phyloP scores from a whole-genome alignment of 2,888 invertebrate genomes.

The Poecilus cupreus region DNA sequence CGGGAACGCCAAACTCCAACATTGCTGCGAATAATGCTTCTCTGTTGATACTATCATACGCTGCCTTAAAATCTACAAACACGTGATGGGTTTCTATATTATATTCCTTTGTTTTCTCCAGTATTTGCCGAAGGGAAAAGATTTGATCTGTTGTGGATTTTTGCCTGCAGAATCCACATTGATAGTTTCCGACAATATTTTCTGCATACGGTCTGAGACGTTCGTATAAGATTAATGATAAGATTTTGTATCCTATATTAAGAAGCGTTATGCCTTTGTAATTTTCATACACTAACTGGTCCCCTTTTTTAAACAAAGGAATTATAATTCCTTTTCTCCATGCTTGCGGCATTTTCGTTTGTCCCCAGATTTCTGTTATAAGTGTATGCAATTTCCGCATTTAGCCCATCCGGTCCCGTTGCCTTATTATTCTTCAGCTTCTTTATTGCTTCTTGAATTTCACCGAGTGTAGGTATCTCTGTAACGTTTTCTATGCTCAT shows the following conservation, averaged over 20 bases:
- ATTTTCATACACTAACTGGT: slow-evolving; percentile 1
- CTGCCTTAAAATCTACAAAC: slow-evolving; percentile 53
- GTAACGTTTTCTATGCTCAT: background rate
- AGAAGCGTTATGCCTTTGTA: slow-evolving; percentile 13
- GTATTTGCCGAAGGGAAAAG: slow-evolving; percentile 43
- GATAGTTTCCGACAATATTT: slow-evolving; percentile 26
- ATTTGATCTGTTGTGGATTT: slow-evolving; percentile 56
- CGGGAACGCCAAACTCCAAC: no score
- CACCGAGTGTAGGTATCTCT: background rate
- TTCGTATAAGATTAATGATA: slow-evolving; percentile 8
- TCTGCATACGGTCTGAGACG: slow-evolving; percentile 49
- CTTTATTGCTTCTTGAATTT: background rate
- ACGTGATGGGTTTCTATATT: background rate
- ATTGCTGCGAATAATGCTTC: no score
- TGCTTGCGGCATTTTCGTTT: background rate
- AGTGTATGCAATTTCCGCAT: background rate
- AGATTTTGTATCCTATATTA: slow-evolving; percentile 45
- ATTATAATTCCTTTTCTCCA: background rate
- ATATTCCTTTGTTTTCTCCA: slow-evolving; percentile 29
- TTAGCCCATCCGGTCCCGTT: background rate
- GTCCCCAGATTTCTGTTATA: background rate
- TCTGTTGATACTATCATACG: no score
- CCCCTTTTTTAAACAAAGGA: slow-evolving; percentile 14
- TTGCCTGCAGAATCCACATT: slow-evolving; percentile 12
- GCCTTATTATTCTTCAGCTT: background rate